These are phyloP conservation scores for Pseudopipra pipra DNA, from an alignment of 2,113 vertebrate species.

Conservation along the genomic window DNA sequence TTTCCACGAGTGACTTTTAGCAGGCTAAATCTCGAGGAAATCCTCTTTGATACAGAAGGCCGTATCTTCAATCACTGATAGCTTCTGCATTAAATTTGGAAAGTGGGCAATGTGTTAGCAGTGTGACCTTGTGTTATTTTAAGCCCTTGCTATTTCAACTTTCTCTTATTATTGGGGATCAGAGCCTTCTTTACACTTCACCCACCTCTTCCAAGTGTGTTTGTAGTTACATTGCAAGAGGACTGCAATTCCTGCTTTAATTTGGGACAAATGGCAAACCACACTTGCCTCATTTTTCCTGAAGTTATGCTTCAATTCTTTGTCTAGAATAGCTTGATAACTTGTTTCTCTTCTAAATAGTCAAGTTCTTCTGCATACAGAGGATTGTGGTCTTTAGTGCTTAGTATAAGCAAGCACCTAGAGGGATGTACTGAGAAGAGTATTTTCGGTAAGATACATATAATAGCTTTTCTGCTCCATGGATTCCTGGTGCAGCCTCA, in stretches of 20 bases:
- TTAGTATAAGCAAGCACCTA: background rate
- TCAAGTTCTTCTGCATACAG: background rate
- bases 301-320: background rate
- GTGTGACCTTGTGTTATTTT: background rate
- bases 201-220: background rate
- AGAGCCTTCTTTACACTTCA: background rate
- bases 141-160: background rate
- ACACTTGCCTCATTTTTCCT: background rate
- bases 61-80: background rate
- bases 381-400: background rate
- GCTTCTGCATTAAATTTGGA: background rate
- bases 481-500: background rate
- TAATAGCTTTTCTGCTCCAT: background rate
- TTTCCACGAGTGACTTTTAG: background rate
- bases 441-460: background rate
- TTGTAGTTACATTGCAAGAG: background rate
- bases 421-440: background rate
- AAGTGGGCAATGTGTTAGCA: background rate
- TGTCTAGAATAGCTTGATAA: background rate
- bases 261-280: background rate
- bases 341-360: background rate
- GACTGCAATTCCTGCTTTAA: background rate
- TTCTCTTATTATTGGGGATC: background rate
- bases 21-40: background rate
- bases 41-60: background rate